A percentile compares a stretch with the other conserved stretches of the same genome.
These are phyloP conservation scores for Montipora cactus DNA, from an alignment of 64 coral and sea anemone species.

Conservation along the genomic window DNA sequence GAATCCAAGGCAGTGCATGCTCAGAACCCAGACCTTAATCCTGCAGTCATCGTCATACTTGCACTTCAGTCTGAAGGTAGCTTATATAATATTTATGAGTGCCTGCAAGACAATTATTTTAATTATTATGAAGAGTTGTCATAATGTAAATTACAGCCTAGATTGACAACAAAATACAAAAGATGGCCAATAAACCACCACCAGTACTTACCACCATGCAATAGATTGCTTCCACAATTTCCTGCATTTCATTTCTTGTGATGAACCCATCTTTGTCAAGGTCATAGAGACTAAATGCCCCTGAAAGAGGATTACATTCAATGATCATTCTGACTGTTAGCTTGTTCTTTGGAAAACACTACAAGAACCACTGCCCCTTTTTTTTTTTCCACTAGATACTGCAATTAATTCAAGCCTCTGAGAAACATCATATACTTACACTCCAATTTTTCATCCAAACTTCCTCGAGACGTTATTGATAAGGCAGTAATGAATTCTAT, in stretches of 20 bases:
- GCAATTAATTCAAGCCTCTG: neutral
- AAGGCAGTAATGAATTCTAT: conserved; percentile 98
- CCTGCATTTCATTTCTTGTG: conserved; percentile 94
- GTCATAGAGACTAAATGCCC: conserved; percentile 99
- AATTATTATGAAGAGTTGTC: too few species aligned
- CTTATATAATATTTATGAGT: too few species aligned
- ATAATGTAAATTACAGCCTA: neutral
- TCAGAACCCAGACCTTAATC: too few species aligned
- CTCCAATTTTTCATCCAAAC: conserved; percentile 99
- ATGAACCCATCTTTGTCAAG: conserved; percentile 98
- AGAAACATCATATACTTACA: conserved; percentile 58
- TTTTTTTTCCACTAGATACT: too few species aligned
- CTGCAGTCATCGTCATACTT: too few species aligned
- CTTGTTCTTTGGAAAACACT: too few species aligned
- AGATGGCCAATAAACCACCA: neutral
- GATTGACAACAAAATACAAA: neutral
- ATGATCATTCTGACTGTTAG: neutral
- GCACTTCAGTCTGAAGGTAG: too few species aligned
- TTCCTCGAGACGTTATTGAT: conserved; percentile 98
- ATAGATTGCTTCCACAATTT: conserved; percentile 98
- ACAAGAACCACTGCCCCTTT: too few species aligned
- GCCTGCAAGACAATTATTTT: too few species aligned
- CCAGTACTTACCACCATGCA: conserved; percentile 93
- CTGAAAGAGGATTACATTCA: conserved; percentile 48
- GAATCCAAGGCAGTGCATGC: too few species aligned